Evolutionary conservation across 2,113 vertebrate species (phyloP).

Genomic region (Abramis brama): DNA sequence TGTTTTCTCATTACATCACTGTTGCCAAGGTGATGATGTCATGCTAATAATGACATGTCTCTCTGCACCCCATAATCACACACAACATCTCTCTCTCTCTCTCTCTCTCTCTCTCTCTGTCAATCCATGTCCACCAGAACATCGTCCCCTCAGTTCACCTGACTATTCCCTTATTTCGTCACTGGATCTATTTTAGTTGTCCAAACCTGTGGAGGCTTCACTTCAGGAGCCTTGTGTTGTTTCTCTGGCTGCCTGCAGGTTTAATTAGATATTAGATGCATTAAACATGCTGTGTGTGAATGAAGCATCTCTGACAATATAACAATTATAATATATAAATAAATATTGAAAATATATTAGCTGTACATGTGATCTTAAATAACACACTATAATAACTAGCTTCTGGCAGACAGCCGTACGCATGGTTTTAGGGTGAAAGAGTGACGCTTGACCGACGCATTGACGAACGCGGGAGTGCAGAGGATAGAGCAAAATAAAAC

Average conservation of each 20-base stretch:
- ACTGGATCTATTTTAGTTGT: background rate
- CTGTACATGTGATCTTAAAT: too few species aligned
- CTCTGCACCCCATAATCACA: background rate
- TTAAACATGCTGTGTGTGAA: background rate
- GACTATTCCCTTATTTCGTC: background rate
- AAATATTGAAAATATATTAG: too few species aligned
- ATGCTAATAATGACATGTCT: background rate
- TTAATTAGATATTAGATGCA: background rate
- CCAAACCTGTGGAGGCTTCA: background rate
- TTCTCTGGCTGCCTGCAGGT: constrained; percentile 2
- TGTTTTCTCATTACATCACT: background rate
- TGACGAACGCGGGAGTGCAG: too few species aligned
- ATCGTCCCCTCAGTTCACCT: background rate
- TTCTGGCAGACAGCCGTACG: too few species aligned
- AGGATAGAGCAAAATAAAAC: too few species aligned
- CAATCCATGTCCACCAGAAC: background rate
- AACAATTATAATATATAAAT: too few species aligned
- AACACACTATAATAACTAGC: too few species aligned
- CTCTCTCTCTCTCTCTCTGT: background rate
- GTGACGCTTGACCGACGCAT: too few species aligned
- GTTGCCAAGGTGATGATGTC: background rate
- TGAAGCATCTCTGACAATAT: background rate
- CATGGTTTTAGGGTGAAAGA: too few species aligned
- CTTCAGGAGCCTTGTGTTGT: background rate
- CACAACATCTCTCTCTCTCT: background rate